Base-by-base conservation (phyloP, 1,140 invertebrate species). In the Drosophila hydei region DNA sequence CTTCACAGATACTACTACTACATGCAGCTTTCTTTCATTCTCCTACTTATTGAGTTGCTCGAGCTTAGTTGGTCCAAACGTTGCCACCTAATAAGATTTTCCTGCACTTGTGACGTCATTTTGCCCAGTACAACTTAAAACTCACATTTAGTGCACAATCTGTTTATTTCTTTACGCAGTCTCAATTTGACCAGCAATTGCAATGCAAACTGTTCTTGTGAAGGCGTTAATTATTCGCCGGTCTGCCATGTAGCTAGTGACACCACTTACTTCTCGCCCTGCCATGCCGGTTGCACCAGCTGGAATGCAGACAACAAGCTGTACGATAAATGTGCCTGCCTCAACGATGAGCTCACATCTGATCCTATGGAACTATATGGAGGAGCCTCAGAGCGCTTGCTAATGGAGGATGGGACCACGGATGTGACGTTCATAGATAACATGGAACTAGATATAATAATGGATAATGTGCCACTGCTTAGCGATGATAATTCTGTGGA, bases 221-320 rank as follows among this genome's bases (percentile, higher is more conserved):
- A 92, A 0, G 79, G 80, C 19, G 89, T 94, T 0, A 93, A 93
- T 65, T 94, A 94, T 75, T 91, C 92, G 0, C 94, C 94, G 0
- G 93, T 95, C 1, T 94, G 94, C 68, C 92, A 94, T 62, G 92
- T 92, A 36, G 69, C 91, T 2, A 92, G 92, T 1, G 91, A 87
- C 61, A 93, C 92, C 12, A 94, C 94, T 2, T 95, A 92, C 65
- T 95, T 93, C 79, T 94, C 94, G 6, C 92, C 94, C 7, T 95
- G 94, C 74, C 94, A 95, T 72, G 94, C 94, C 0, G 94, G 94
- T 1, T 95, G 94, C 38, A 91, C 47, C 2, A 56, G 40, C 11
- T 91, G 84, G 71, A 71, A 91, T 27, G 23, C 78, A 1, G 70
- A 79, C 0, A 25, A 50, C 4, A 91, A 90, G 60, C 18, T 89